Evolutionary conservation across 1,140 invertebrate genomes (phyloP), one percentile per base, ranked within the genome.

Genomic region (Homalodisca vitripennis): DNA sequence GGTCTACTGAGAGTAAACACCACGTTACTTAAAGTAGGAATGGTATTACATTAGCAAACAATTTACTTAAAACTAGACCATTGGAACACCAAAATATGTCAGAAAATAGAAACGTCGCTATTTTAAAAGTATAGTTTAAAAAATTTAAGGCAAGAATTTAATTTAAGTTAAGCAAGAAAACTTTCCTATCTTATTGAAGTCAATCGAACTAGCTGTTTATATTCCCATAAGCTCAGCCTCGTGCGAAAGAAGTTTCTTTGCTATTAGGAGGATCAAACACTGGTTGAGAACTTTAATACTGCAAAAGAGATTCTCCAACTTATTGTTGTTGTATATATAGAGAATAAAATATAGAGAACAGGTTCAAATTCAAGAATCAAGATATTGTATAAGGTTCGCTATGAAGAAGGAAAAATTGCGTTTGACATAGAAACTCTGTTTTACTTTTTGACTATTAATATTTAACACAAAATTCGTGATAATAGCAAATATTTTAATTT

Each of bases 41-140:
- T 55, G 51, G n/a, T n/a, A n/a, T n/a, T n/a, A 55, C 51, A 55
- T 10, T 55, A 20, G 51, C 51, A 12, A 55, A 55, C 22, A 55
- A 55, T 20, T 55, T 55, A 55, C 51, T 55, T 20, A 17, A 55
- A 66, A 10, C 34, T 41, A 41, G 34, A 41, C 17, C 34, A 10
- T 41, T 41, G 34, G 34, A 41, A 41, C 34, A 41, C 17, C 34
- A 41, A 41, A 41, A 41, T 41, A 17, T 41, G 34, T 41, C 34
- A 10, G 34, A 6, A 41, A 41, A 17, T 10, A 17, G 6, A 41
- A 41, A 41, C 6, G 6, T 41, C 34, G 34, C 6, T 10, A 17
- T 10, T 10, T 10, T 41, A 17, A 41, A 17, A 17, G 34, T 10
- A 41, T 41, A 10, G n/a, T n/a, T n/a, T n/a, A n/a, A n/a, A n/a